Conservation (phyloP, 2,888 invertebrate genomes). For the Archips crataeganus region DNA sequence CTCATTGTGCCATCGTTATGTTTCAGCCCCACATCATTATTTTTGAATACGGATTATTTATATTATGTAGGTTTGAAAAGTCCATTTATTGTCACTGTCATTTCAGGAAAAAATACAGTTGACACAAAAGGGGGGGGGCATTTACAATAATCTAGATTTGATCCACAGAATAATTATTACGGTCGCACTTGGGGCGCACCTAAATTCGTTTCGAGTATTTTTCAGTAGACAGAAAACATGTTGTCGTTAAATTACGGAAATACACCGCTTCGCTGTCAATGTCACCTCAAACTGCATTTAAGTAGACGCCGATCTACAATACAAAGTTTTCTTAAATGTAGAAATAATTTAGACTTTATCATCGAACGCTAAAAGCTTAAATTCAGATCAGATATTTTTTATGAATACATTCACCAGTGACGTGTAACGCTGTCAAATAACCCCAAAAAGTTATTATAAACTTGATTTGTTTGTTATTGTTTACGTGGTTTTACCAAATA, state of each 20-base stretch:
- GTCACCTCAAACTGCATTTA: neutral
- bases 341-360: neutral
- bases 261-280: neutral
- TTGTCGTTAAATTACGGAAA: neutral
- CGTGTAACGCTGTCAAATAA: neutral
- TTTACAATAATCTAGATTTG: neutral
- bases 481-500: neutral
- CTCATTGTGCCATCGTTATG: constrained; percentile 10
- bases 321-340: neutral
- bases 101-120: neutral
- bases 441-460: neutral
- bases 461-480: constrained; percentile 9
- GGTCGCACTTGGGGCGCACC: too few relatives aligned
- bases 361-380: neutral
- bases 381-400: neutral
- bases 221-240: neutral
- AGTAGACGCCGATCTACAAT: neutral
- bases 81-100: neutral
- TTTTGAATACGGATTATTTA: constrained; percentile 1
- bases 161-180: neutral
- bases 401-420: neutral
- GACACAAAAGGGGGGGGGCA: neutral
- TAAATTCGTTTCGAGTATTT: neutral
- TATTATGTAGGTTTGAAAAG: neutral
- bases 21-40: constrained; percentile 12